phyloP scores from a whole-genome alignment of 2,797 vertebrate genomes.

The Glossophaga mutica region DNA sequence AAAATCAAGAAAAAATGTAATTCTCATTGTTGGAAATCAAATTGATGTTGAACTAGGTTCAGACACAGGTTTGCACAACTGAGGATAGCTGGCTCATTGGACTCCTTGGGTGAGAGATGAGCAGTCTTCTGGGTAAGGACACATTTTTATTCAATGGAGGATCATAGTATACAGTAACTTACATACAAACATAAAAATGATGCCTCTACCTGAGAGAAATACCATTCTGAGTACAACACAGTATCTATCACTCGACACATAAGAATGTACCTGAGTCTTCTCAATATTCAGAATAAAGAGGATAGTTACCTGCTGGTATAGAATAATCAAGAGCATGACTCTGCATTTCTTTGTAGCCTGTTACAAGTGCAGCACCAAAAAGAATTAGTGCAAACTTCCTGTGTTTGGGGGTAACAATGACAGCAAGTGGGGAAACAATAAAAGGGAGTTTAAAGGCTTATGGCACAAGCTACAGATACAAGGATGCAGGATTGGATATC shows the following conservation, averaged over 20 bases:
- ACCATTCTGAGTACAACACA: not conserved
- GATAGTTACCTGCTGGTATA: not conserved
- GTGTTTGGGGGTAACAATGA: not conserved
- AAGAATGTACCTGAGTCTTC: not conserved
- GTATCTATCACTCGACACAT: not conserved
- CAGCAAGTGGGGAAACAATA: not conserved
- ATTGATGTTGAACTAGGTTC: not conserved
- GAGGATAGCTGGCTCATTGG: not conserved
- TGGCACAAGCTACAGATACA: accelerated
- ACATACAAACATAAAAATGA: not conserved
- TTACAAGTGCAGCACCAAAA: not conserved
- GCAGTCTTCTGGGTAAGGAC: not conserved
- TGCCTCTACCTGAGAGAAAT: not conserved
- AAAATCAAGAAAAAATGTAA: not conserved
- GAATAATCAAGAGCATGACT: not conserved
- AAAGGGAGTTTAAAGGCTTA: not conserved
- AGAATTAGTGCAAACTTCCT: not conserved
- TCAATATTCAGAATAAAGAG: not conserved
- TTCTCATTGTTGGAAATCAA: not conserved
- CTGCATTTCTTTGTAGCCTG: not conserved
- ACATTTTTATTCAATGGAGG: not conserved
- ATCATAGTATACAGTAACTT: not conserved
- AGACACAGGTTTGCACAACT: not conserved
- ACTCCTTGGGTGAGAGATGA: not conserved
- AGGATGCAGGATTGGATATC: not conserved